These are phyloP conservation scores for Barbus barbus DNA, from an alignment of 2,113 vertebrate genomes.

Conservation along the genomic window DNA sequence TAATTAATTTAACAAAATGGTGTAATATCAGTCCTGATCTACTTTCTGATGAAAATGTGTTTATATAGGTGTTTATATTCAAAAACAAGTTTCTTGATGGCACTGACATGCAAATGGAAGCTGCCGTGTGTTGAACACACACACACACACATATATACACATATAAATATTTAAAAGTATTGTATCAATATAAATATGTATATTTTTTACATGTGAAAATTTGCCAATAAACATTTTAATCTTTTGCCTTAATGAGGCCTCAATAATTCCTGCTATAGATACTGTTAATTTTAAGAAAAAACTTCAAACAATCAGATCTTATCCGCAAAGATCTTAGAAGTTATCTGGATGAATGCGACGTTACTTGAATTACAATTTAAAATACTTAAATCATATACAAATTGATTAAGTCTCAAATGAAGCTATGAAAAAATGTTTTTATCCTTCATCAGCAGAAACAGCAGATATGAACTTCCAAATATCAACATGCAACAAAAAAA, in stretches of 20 bases:
- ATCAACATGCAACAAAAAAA: not conserved
- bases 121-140: no score
- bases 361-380: not conserved
- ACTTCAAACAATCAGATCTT: not conserved
- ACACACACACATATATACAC: no score
- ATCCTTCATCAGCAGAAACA: not conserved
- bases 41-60: not conserved
- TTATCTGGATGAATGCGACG: not conserved
- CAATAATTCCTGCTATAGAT: not conserved
- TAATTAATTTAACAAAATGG: not conserved
- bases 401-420: not conserved
- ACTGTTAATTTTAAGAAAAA: not conserved
- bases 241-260: not conserved
- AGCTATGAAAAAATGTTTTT: not conserved
- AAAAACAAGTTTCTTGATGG: no score
- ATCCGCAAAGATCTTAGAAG: no score
- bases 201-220: not conserved
- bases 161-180: no score
- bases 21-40: not conserved
- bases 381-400: not conserved
- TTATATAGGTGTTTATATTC: not conserved
- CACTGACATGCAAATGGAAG: no score
- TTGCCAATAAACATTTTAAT: not conserved
- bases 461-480: conserved; percentile 3
- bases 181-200: no score